Evolutionary conservation across 2,113 vertebrate genomes (phyloP).

Genomic region (Pteruthius melanotis): DNA sequence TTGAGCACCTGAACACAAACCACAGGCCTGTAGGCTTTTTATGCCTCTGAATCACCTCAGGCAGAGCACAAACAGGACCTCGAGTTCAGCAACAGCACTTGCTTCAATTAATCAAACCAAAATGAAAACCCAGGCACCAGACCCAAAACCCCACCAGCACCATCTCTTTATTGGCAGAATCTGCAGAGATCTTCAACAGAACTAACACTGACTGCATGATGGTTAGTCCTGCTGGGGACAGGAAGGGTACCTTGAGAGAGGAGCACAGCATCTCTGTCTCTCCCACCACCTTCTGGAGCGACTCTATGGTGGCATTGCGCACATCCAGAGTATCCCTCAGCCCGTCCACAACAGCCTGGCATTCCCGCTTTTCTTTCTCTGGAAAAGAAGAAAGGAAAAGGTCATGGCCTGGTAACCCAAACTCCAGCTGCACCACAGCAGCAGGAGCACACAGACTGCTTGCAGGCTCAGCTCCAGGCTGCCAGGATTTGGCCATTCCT

Average conservation of each 20-base stretch:
- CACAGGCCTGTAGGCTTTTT: background rate
- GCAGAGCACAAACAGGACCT: background rate
- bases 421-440: background rate
- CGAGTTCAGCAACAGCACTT: accelerated
- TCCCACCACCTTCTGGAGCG: slow-evolving; percentile 75
- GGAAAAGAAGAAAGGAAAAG: background rate
- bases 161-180: background rate
- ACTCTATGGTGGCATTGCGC: slow-evolving; percentile 83
- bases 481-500: background rate
- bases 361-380: slow-evolving; percentile 87
- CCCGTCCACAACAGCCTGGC: slow-evolving; percentile 76
- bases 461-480: background rate
- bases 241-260: slow-evolving; percentile 81
- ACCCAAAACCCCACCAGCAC: background rate
- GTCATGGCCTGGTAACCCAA: background rate
- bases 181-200: background rate
- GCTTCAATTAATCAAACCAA: background rate
- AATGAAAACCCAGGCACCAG: background rate
- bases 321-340: slow-evolving; percentile 83
- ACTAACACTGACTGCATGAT: background rate
- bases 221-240: background rate
- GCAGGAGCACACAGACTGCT: background rate
- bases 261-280: slow-evolving; percentile 88
- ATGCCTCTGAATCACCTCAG: background rate
- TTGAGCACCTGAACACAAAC: background rate